Evolutionary conservation across 2,113 vertebrate genomes (phyloP).

Genomic region (Pelobates fuscus): DNA sequence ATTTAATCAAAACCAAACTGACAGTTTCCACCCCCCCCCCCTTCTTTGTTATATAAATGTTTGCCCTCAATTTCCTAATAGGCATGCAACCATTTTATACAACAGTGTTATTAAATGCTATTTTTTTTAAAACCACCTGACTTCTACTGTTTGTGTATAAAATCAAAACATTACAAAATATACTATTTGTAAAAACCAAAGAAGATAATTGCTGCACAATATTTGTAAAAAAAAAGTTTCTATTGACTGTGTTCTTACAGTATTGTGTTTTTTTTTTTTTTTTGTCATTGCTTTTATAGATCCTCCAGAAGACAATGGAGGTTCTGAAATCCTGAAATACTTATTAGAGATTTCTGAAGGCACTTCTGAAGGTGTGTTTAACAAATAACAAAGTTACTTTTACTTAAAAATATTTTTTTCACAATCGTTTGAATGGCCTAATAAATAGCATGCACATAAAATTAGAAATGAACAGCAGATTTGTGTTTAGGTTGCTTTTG

Average conservation of each 20-base stretch:
- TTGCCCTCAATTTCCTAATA: not conserved
- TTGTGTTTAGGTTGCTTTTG: too few relatives aligned
- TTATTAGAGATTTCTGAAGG: slow-evolving; percentile 91
- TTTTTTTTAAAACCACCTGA: not conserved
- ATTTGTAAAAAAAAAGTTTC: too few relatives aligned
- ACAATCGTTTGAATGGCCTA: not conserved
- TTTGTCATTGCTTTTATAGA: slow-evolving; percentile 67
- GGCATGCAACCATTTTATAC: not conserved
- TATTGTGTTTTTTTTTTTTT: not conserved
- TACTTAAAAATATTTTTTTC: not conserved
- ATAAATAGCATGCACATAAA: too few relatives aligned
- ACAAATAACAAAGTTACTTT: too few relatives aligned
- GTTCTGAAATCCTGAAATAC: slow-evolving; percentile 90
- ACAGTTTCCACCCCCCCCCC: not conserved
- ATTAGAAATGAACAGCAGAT: too few relatives aligned
- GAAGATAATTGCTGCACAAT: not conserved
- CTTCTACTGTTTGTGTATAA: not conserved
- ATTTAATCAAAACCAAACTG: not conserved
- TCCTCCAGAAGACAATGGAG: slow-evolving; percentile 90
- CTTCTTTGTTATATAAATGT: slow-evolving; percentile 1
- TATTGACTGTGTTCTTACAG: too few relatives aligned
- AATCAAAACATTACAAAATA: not conserved
- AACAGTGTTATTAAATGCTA: not conserved
- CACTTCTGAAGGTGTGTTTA: slow-evolving; percentile 83
- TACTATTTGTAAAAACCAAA: not conserved